phyloP scores from a whole-genome alignment of 2,113 vertebrate species.

The Panthera tigris region DNA sequence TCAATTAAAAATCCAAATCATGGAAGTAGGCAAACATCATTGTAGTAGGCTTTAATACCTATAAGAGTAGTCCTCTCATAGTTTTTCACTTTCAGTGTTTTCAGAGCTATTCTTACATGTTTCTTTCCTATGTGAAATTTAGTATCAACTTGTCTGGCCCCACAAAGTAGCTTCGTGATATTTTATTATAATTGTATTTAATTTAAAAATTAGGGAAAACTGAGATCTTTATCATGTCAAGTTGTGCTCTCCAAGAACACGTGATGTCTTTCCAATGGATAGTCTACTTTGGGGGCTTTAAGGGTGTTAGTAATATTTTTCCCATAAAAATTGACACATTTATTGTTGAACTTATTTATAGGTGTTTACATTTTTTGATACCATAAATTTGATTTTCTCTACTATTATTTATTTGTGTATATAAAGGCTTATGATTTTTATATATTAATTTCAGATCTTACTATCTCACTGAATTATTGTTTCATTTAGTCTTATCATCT shows the following conservation, averaged over 20 bases:
- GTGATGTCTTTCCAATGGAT: not conserved
- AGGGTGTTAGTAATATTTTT: not conserved
- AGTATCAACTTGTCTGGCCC: not conserved
- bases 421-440: not conserved
- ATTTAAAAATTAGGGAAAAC: not conserved
- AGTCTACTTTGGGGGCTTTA: not conserved
- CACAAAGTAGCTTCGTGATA: not conserved
- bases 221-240: not conserved
- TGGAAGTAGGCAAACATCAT: not conserved
- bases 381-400: not conserved
- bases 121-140: not conserved
- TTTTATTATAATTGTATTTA: not conserved
- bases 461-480: not conserved
- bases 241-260: not conserved
- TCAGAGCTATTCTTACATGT: not conserved
- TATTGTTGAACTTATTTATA: not conserved
- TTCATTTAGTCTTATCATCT: not conserved
- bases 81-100: not conserved
- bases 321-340: not conserved
- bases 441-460: not conserved
- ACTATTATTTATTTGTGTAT: not conserved
- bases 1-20: not conserved
- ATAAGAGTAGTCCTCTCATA: not conserved
- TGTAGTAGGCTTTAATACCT: not conserved
- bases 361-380: not conserved